Evolutionary conservation across 2,113 vertebrate genomes (phyloP).

Genomic region (Microcebus ravelobensis): DNA sequence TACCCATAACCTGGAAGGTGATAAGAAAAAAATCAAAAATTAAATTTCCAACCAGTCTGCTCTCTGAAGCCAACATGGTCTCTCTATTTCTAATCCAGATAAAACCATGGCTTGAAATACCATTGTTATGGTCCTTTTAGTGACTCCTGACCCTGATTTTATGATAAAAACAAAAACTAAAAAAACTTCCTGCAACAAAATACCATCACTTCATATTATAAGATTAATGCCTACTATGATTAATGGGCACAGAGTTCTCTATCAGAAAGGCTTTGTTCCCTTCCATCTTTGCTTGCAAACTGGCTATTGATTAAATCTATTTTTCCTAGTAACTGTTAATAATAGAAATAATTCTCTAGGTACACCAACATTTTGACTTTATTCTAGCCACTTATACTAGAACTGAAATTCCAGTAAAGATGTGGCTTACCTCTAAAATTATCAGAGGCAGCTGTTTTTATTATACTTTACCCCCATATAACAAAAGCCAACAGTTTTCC

Average conservation of each 20-base stretch:
- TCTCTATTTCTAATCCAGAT: background rate
- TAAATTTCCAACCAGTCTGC: background rate
- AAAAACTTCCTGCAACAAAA: background rate
- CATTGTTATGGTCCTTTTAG: background rate
- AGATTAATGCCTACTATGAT: background rate
- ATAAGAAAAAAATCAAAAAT: background rate
- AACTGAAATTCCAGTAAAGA: background rate
- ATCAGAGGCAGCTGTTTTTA: background rate
- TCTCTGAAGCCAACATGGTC: background rate
- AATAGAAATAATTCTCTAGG: background rate
- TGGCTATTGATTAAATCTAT: background rate
- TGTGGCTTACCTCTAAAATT: background rate
- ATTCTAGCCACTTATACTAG: background rate
- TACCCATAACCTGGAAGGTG: background rate
- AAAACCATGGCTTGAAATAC: background rate
- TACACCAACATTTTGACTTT: background rate
- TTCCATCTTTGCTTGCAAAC: background rate
- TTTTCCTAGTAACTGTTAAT: background rate
- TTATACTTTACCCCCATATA: background rate
- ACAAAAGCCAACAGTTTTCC: background rate
- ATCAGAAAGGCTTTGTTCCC: background rate
- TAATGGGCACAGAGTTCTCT: background rate
- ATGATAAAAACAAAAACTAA: background rate
- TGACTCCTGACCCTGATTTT: background rate
- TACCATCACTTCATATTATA: background rate